These are phyloP conservation scores for Sebastes steindachneri DNA, from an alignment of 2,797 vertebrate genomes.

Conservation along the genomic window DNA sequence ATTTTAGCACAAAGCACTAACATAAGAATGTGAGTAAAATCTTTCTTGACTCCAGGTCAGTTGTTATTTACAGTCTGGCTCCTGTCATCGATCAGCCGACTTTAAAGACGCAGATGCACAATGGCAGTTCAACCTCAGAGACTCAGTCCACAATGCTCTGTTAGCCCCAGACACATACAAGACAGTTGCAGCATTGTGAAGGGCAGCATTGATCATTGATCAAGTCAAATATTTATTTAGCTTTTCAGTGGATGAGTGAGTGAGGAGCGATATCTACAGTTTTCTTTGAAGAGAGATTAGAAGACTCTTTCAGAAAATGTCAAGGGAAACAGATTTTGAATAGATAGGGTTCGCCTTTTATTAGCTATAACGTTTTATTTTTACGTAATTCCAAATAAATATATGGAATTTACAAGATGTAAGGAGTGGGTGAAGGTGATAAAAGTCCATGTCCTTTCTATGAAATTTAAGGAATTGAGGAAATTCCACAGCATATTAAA, in stretches of 20 bases:
- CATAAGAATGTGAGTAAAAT: not conserved
- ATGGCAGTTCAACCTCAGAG: constrained; percentile 13
- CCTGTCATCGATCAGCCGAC: constrained; percentile 16
- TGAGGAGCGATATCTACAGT: not conserved
- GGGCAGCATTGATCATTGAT: constrained; percentile 20
- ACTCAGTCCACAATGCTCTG: constrained; percentile 18
- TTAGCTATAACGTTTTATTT: not conserved
- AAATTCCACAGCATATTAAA: not conserved
- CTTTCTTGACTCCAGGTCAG: not conserved
- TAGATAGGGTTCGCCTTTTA: not conserved
- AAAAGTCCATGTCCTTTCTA: not conserved
- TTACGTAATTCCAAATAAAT: not conserved
- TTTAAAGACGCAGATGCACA: constrained; percentile 21
- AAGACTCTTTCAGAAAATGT: not conserved
- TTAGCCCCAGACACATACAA: constrained; percentile 19
- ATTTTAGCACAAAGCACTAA: not conserved
- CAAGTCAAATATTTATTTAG: constrained; percentile 58
- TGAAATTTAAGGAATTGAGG: not conserved
- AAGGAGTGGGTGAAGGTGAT: not conserved
- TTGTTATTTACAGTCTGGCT: constrained; percentile 15
- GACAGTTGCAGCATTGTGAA: constrained; percentile 44
- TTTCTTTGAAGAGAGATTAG: constrained; percentile 10
- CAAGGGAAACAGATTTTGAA: not conserved
- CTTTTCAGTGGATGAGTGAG: not conserved
- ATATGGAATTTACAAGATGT: not conserved